These are phyloP conservation scores for Drosophila jambulina DNA, from an alignment of 1,140 invertebrate species.

Conservation along the genomic window DNA sequence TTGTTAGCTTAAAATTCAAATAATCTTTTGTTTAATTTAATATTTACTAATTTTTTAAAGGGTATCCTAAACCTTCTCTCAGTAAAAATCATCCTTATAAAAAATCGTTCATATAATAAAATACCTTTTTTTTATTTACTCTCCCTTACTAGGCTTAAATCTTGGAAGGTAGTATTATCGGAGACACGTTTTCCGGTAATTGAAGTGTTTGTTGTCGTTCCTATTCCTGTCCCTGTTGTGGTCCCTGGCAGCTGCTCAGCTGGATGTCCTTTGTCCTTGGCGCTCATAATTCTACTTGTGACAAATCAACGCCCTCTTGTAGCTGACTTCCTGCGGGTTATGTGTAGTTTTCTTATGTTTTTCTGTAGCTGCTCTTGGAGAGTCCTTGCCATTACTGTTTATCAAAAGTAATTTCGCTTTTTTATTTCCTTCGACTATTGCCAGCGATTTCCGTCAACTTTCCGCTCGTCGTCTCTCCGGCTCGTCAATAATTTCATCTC, in stretches of 20 bases:
- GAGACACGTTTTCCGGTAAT: slow-evolving; percentile 80
- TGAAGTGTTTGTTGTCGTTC: slow-evolving; percentile 70
- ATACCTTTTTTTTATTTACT: slow-evolving; percentile 77
- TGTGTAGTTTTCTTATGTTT: slow-evolving; percentile 64
- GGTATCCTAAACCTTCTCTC: not conserved
- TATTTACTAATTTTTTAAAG: no score
- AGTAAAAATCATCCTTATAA: slow-evolving; percentile 28
- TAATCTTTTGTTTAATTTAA: not conserved
- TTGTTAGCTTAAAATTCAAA: not conserved
- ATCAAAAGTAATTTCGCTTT: slow-evolving; percentile 80
- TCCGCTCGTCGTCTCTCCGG: slow-evolving; percentile 24
- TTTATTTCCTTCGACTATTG: slow-evolving; percentile 81
- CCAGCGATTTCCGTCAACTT: slow-evolving; percentile 78
- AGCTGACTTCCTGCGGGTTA: slow-evolving; percentile 74
- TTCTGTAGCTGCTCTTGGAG: slow-evolving; percentile 32
- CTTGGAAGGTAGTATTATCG: slow-evolving; percentile 70
- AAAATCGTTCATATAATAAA: slow-evolving; percentile 60
- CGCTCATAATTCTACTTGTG: slow-evolving; percentile 79
- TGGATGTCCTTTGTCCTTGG: slow-evolving; percentile 39
- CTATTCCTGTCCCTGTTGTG: slow-evolving; percentile 6
- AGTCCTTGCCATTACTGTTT: slow-evolving; percentile 60
- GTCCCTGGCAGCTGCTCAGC: slow-evolving; percentile 55
- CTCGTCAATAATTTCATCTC: slow-evolving; percentile 77
- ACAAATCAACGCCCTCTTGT: slow-evolving; percentile 82
- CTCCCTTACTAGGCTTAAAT: slow-evolving; percentile 42